Base-by-base conservation (phyloP, 2,888 invertebrate species). In the Ryuthela nishihirai region DNA sequence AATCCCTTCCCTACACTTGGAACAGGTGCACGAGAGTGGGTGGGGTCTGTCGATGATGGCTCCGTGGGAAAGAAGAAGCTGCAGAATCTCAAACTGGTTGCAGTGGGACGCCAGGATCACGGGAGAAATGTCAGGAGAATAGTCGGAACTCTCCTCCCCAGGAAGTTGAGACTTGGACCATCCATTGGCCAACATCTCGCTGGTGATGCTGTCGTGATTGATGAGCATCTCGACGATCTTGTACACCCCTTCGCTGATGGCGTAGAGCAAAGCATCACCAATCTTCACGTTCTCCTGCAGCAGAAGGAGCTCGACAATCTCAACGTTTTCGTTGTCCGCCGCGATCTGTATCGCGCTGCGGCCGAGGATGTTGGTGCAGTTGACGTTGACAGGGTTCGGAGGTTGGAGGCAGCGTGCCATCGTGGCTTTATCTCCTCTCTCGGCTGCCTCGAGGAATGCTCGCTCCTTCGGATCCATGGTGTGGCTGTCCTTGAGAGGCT, bases 1-100 rank as follows among this genome's bases (percentile, higher is more conserved):
- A 9, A 73, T 72, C 7, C 69, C 67, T 43, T 72, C 72, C 40
- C 72, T 71, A 65, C 78, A 79, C 21, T 69, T 67, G 40, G 72
- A 70, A 66, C 78, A 79, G 10, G 71, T 70, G 66, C 77, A 78
- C 5, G 74, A 74, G 36, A 76, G 68, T 24, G 72, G 70, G 64
- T 78, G 78, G 1, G 78, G 78, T 46, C 71, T 68, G 32, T 75
- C 74, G 20, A 77, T 78, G 61, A 68, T 70, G 17, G 76, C 77
- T 0, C 77, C 77, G 26, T 76, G 72, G 12, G 75, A 71, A 34
- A 79, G 67, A 29, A 79, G 70, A 67, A 79, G 73, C 69, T 80
- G 78, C 2, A 80, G 72, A 53, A 80, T 79, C 67, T 80, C 80
- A 68, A 80, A 80, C 69, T 80, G 79, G 68, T 80, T 79, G 68